A percentile compares a stretch with the other conserved stretches of the same genome.
Conservation (phyloP, 2,113 vertebrate genomes). For the Tympanuchus pallidicinctus region DNA sequence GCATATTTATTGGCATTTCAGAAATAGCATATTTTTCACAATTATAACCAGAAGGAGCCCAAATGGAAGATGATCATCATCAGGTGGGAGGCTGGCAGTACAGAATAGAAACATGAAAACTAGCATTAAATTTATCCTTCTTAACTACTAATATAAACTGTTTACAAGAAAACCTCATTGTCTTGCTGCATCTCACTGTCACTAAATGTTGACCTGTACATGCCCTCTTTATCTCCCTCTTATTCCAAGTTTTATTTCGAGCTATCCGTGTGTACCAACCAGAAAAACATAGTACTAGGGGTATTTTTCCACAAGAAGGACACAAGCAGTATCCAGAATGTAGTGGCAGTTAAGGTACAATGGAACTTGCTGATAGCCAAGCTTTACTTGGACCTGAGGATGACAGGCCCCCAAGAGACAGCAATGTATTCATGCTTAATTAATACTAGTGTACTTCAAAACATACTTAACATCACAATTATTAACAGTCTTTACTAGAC, state of each 20-base stretch:
- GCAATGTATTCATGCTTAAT: neutral
- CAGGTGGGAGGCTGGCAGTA: conserved; percentile 47
- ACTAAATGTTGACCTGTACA: neutral
- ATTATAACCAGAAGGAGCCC: conserved; percentile 41
- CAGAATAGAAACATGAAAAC: conserved; percentile 54
- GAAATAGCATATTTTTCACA: conserved; percentile 71
- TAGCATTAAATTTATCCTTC: conserved; percentile 25
- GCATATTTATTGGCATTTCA: conserved; percentile 53
- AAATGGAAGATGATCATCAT: conserved; percentile 65
- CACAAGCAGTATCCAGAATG: neutral
- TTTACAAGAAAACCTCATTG: conserved; percentile 57
- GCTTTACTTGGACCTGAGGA: neutral
- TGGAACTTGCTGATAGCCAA: neutral
- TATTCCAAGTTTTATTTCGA: neutral
- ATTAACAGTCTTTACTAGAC: neutral
- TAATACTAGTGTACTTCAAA: neutral
- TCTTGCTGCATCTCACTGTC: neutral
- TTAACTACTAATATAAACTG: conserved; percentile 37
- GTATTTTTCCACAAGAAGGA: conserved; percentile 1
- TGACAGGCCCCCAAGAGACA: neutral
- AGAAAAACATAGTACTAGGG: neutral
- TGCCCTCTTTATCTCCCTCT: neutral
- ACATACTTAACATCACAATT: neutral
- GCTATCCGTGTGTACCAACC: neutral
- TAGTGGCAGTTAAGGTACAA: neutral